Evolutionary conservation across 2,113 vertebrate genomes (phyloP).

Genomic region (Ursus arctos): DNA sequence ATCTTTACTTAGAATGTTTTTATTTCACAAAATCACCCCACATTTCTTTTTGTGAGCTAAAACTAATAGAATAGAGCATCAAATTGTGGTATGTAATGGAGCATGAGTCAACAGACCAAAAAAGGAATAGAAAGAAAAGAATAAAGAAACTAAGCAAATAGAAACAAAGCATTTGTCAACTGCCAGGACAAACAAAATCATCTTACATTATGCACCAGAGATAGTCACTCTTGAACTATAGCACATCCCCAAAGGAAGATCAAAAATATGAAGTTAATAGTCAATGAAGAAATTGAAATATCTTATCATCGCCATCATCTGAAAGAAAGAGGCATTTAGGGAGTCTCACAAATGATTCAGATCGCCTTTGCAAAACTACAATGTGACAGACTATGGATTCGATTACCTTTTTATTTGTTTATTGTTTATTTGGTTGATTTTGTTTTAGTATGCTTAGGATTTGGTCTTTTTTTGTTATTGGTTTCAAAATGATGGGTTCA

Average conservation of each 20-base stretch:
- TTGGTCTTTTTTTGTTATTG: not conserved
- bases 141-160: not conserved
- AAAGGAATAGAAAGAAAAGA: not conserved
- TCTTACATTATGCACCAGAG: not conserved
- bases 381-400: not conserved
- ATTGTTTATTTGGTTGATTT: slow-evolving; percentile 25
- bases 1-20: slow-evolving; percentile 24
- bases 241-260: not conserved
- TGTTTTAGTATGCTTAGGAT: not conserved
- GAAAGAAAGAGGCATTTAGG: not conserved
- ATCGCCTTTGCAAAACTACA: not conserved
- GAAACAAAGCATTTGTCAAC: slow-evolving; percentile 40
- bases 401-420: not conserved
- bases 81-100: slow-evolving; percentile 46
- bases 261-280: not conserved
- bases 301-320: not conserved
- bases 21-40: not conserved
- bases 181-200: slow-evolving; percentile 41
- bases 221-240: slow-evolving; percentile 9
- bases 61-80: slow-evolving; percentile 24
- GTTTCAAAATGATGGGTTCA: slow-evolving; percentile 2
- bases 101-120: not conserved
- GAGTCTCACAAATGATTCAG: not conserved
- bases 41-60: slow-evolving; percentile 36
- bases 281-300: slow-evolving; percentile 6